phyloP scores from a whole-genome alignment of 2,113 vertebrate genomes.

The Egretta garzetta region DNA sequence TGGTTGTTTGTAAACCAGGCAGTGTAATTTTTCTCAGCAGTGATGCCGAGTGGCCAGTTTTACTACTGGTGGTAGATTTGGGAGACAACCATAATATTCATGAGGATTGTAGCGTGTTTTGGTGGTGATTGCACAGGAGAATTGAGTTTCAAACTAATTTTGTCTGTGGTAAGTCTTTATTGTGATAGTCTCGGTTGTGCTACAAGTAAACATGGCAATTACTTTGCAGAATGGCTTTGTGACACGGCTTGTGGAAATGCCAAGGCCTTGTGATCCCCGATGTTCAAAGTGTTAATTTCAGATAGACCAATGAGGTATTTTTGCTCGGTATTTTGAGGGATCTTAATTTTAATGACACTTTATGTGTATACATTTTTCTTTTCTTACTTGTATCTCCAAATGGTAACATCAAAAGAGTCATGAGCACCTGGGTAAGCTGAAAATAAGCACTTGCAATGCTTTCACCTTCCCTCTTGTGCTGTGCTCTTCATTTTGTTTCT shows the following conservation, averaged over 20 bases:
- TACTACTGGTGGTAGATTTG: not conserved
- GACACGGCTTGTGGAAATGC: not conserved
- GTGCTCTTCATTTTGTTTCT: not conserved
- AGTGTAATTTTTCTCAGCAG: not conserved
- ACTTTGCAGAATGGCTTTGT: not conserved
- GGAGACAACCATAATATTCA: not conserved
- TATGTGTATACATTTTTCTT: not conserved
- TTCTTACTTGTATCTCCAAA: not conserved
- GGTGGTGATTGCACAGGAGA: not conserved
- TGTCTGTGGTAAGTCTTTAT: not conserved
- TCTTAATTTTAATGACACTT: not conserved
- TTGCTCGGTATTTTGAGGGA: not conserved
- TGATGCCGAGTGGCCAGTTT: not conserved
- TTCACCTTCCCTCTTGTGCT: not conserved
- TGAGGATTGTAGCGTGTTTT: not conserved
- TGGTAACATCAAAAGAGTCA: not conserved
- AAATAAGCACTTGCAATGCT: accelerated
- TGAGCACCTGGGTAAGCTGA: not conserved
- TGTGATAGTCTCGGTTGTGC: not conserved
- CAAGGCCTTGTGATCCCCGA: not conserved
- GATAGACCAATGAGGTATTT: not conserved
- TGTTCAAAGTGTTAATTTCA: not conserved
- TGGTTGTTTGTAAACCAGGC: not conserved
- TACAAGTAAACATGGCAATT: not conserved
- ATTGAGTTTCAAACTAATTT: not conserved